Evolutionary conservation across 2,113 vertebrate genomes (phyloP).

Genomic region (Dolichallabes microphthalmus): DNA sequence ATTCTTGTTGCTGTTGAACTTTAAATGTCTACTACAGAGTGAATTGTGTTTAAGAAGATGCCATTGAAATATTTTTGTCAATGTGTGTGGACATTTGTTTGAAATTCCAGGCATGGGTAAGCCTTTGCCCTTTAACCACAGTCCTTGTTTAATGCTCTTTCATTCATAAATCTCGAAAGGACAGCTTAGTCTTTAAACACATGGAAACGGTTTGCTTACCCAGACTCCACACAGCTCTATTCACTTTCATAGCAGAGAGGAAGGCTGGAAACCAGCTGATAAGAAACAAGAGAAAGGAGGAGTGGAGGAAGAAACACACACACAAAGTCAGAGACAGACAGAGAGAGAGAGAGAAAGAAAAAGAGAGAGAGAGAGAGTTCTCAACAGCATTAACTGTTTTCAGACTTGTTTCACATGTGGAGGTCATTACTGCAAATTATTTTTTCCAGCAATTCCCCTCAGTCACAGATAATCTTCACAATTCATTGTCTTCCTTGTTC

Average conservation of each 20-base stretch:
- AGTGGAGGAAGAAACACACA: constrained; percentile 49
- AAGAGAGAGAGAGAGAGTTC: constrained; percentile 48
- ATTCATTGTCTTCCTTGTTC: constrained; percentile 49
- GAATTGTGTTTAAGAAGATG: constrained; percentile 19
- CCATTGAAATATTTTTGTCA: not conserved
- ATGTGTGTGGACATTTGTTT: constrained; percentile 52
- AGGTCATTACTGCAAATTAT: constrained; percentile 65
- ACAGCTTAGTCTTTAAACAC: constrained; percentile 59
- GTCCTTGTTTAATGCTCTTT: constrained; percentile 58
- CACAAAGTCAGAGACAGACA: not conserved
- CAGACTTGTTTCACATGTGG: constrained; percentile 63
- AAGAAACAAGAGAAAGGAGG: constrained; percentile 53
- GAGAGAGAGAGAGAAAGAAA: constrained; percentile 46
- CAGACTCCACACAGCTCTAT: constrained; percentile 62
- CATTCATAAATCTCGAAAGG: constrained; percentile 72
- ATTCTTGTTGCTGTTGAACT: not conserved
- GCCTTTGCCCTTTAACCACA: constrained; percentile 43
- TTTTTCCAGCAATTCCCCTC: constrained; percentile 60
- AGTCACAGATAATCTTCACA: constrained; percentile 63
- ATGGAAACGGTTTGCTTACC: constrained; percentile 68
- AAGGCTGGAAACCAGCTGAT: constrained; percentile 43
- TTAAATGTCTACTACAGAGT: not conserved
- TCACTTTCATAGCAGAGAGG: constrained; percentile 57
- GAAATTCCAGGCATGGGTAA: constrained; percentile 59
- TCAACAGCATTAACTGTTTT: constrained; percentile 46